Conservation (phyloP, 1,140 invertebrate genomes). For the Cydia amplana region DNA sequence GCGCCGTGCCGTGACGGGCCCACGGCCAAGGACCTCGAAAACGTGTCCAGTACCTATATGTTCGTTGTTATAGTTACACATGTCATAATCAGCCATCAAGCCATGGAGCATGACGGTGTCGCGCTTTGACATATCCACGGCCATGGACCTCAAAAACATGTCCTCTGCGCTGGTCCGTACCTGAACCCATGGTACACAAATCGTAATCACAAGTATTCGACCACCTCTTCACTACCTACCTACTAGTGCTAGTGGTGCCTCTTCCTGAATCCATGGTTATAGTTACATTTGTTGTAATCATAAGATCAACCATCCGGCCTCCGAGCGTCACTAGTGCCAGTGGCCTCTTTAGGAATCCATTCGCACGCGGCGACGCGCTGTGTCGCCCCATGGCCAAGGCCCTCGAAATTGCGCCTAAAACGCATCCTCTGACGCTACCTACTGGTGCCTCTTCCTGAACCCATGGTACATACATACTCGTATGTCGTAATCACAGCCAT, state of each 20-base stretch:
- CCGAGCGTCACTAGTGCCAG: no score
- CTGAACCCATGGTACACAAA: no score
- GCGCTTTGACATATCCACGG: not conserved
- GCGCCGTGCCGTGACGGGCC: not conserved
- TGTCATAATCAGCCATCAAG: not conserved
- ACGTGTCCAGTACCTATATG: not conserved
- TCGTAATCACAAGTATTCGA: no score
- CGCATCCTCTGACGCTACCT: not conserved
- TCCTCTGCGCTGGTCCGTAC: no score
- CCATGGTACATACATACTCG: not conserved
- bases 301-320: no score
- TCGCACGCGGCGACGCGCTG: no score
- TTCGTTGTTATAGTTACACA: not conserved
- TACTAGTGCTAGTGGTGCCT: no score
- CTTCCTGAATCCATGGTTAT: no score
- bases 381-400: not conserved
- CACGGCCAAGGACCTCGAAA: slow-evolving; percentile 27
- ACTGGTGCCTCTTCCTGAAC: not conserved
- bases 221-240: no score
- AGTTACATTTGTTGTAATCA: no score
- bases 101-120: not conserved
- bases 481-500: not conserved
- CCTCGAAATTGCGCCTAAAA: not conserved
- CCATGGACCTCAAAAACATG: not conserved
- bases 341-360: no score